phyloP scores from a whole-genome alignment of 1,140 invertebrate genomes.

The Solenopsis invicta region DNA sequence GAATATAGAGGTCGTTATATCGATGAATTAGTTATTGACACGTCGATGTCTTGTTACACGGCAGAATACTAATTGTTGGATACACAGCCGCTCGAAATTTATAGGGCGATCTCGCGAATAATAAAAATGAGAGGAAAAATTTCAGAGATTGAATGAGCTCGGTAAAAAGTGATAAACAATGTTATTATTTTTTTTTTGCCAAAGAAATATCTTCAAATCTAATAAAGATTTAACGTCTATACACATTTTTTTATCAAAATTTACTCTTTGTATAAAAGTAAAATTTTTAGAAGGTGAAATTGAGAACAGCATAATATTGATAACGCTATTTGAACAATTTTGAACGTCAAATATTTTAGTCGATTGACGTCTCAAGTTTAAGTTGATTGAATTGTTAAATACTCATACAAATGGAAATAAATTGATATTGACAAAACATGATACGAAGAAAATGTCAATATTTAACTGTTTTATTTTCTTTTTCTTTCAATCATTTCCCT shows the following conservation, averaged over 20 bases:
- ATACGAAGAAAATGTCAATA: neutral
- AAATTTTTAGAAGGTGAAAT: neutral
- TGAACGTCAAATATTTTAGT: neutral
- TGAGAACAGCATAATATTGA: neutral
- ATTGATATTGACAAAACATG: neutral
- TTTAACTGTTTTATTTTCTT: neutral
- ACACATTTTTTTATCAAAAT: neutral
- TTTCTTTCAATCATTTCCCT: neutral
- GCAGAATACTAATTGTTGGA: neutral
- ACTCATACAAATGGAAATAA: neutral
- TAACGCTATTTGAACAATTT: constrained; percentile 10
- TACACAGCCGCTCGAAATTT: neutral
- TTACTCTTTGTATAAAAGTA: neutral
- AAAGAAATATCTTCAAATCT: neutral
- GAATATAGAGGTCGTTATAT: neutral
- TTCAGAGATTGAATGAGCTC: neutral
- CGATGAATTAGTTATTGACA: neutral
- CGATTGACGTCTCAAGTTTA: neutral
- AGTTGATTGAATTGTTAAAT: neutral
- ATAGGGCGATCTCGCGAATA: neutral
- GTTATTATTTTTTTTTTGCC: neutral
- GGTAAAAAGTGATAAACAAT: neutral
- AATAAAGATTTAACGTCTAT: neutral
- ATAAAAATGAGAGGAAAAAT: neutral
- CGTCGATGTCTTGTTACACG: neutral